phyloP scores from a whole-genome alignment of 1,140 invertebrate genomes.

The Patella vulgata region DNA sequence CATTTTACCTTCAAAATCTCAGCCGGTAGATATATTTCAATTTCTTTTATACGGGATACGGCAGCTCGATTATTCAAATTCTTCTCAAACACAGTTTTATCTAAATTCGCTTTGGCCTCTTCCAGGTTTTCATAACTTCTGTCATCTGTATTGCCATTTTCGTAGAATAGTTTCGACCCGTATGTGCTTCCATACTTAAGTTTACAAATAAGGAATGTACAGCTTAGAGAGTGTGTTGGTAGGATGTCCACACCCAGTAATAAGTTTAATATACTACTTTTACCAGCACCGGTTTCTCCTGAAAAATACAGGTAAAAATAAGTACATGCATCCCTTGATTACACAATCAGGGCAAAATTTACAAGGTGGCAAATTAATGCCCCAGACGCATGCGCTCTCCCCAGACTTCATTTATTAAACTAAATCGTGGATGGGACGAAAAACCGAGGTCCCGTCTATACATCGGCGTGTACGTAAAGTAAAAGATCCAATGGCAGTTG shows the following conservation, averaged over 20 bases:
- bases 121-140: slow-evolving; percentile 7
- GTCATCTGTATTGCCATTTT: background rate
- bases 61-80: slow-evolving; percentile 28
- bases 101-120: slow-evolving; percentile 13
- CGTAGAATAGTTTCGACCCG: slow-evolving; percentile 30
- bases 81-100: slow-evolving; percentile 30
- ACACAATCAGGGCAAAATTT: background rate
- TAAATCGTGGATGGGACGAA: no score
- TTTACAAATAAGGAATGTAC: slow-evolving; percentile 53
- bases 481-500: no score
- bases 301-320: no score
- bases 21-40: slow-evolving; percentile 45
- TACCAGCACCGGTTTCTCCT: slow-evolving; percentile 61
- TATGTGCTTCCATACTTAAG: slow-evolving; percentile 33
- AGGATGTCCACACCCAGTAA: slow-evolving; percentile 50
- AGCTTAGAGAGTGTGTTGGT: slow-evolving; percentile 46
- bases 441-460: no score
- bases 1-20: slow-evolving; percentile 49
- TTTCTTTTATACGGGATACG: slow-evolving; percentile 32
- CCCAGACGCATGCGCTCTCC: no score
- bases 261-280: slow-evolving; percentile 55
- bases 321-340: background rate
- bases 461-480: no score
- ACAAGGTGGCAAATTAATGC: no score
- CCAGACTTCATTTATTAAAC: no score